Conservation (phyloP, 2,113 vertebrate species). For the Gambusia holbrooki region DNA sequence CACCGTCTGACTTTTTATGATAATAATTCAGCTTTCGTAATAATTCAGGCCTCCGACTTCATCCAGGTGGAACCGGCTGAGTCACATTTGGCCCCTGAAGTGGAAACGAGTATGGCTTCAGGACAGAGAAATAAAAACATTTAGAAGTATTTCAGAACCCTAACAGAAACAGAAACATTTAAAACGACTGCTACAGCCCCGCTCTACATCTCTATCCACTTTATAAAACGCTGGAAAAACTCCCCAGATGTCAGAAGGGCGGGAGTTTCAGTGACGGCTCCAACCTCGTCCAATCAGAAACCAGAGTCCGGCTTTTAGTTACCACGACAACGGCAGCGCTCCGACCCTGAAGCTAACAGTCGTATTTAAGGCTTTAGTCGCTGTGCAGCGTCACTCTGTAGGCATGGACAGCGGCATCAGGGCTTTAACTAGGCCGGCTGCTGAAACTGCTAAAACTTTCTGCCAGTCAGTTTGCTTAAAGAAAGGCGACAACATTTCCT, state of each 20-base stretch:
- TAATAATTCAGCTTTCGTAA: not conserved
- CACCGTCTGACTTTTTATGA: not conserved
- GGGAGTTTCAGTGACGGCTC: slow-evolving; percentile 14
- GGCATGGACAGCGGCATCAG: too few species aligned
- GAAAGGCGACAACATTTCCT: not conserved
- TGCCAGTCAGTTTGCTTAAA: not conserved
- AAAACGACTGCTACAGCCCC: slow-evolving; percentile 81
- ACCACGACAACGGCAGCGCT: slow-evolving; percentile 63
- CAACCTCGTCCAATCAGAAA: slow-evolving; percentile 1
- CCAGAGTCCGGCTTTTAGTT: slow-evolving; percentile 25
- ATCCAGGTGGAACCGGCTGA: not conserved
- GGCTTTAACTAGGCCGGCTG: too few species aligned
- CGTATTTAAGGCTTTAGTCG: slow-evolving; percentile 89
- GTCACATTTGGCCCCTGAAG: slow-evolving; percentile 10
- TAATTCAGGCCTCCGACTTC: slow-evolving; percentile 4
- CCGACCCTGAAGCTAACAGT: slow-evolving; percentile 73
- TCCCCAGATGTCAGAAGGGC: slow-evolving; percentile 68
- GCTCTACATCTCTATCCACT: slow-evolving; percentile 80
- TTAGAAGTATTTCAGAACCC: slow-evolving; percentile 48
- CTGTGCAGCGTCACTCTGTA: slow-evolving; percentile 73
- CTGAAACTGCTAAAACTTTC: too few species aligned
- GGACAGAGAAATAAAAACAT: slow-evolving; percentile 41
- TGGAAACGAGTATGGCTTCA: slow-evolving; percentile 23
- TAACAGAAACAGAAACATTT: slow-evolving; percentile 56
- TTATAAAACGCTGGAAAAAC: slow-evolving; percentile 73